Evolutionary conservation across 2,888 invertebrate genomes (phyloP), one percentile per base, ranked within the genome.

Genomic region (Cerceris ruficornis): DNA sequence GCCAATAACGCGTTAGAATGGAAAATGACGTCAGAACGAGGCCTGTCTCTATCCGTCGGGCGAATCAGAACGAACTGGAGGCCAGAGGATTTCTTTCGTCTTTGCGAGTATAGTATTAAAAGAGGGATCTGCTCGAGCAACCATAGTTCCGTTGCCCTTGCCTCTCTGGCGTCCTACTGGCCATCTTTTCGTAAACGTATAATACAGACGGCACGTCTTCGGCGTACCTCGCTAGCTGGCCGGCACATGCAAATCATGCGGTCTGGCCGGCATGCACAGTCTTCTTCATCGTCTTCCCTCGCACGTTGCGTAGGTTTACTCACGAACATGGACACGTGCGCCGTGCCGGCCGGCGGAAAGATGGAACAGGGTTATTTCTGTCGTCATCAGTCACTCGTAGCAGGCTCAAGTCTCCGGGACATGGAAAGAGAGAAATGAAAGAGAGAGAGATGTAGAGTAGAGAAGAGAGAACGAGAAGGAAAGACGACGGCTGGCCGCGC

Each of bases 381-480:
- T 90, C 89, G 89, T 90, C 90, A 91, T 91, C 90, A 90, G 90
- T 91, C 90, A 91, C 90, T 89, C 84, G 86, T 80, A 81, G 86
- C 83, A 73, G 82, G 79, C 82, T 81, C 79, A 76, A 82, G 79
- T 77, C 80, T 57, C 68, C 49, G 81, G 62, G 13, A 58, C 59
- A 43, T 57, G 46, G 61, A 41, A 43, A 13, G 39, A 67, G 67
- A 64, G 68, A 65, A 50, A 70, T 66, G 64, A 75, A 67, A 11
- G 58, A 67, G 62, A 64, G 70, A 68, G 70, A 42, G 57, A 49
- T 39, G 9, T 39, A 62, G 58, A 59, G 55, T 42, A 8, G 14
- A 39, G 28, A 42, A 8, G 41, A 64, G 65, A 61, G 70, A 66
- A 52, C 69, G 68, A 66, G 67, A 74, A 67, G 11, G 54, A 66